Base-by-base conservation (phyloP, 2,113 vertebrate genomes). In the Archilochus colubris region DNA sequence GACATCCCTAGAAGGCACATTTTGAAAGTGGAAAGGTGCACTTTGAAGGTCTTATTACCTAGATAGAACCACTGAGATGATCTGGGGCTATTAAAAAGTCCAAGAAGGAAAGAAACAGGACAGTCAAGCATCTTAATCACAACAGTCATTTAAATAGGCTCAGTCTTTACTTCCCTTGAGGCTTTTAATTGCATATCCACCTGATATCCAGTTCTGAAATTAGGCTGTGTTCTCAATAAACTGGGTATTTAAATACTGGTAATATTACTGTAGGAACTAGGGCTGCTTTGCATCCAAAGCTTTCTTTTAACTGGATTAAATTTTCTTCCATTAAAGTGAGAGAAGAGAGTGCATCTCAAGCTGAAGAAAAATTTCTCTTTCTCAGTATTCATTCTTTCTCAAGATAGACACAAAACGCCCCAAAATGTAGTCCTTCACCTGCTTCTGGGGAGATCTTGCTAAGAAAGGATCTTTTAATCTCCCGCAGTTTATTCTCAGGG, bases 191-290 rank as follows among this genome's bases (percentile, higher is more conserved):
- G 89, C 84, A 66, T 58, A 68, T 64, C 58, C 40, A 61, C 33
- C 58, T 50, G 54, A 84, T 70, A 76, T 1, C 30, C 46, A 87
- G 40, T 89, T 79, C 66, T 91, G 91, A 93, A 96, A 93, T 96
- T 57, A 95, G 93, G 84, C 58, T 89, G 40, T 94, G 87, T 87
- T 95, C 89, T 79, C 57, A 28, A 91, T 84, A 87, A 95, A 82
- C 23, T 75, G 44, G 31, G 53, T 82, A 63, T 72, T 95, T 78
- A 76, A 86, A 75, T 89, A 75, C 53, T 69, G 36, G 68, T 75
- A 84, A 50, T 66, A 82, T 54, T 77, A 83, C 64, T 59, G 30
- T 89, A 79, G 74, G 50, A 87, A 82, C 50, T 51, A 57, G 74
- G 27, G 40, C 66, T 82, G n/a, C 54, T 91, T 91, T 82, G 50